Conservation (phyloP, 2,888 invertebrate species). For the Pristionchus fissidentatus region DNA sequence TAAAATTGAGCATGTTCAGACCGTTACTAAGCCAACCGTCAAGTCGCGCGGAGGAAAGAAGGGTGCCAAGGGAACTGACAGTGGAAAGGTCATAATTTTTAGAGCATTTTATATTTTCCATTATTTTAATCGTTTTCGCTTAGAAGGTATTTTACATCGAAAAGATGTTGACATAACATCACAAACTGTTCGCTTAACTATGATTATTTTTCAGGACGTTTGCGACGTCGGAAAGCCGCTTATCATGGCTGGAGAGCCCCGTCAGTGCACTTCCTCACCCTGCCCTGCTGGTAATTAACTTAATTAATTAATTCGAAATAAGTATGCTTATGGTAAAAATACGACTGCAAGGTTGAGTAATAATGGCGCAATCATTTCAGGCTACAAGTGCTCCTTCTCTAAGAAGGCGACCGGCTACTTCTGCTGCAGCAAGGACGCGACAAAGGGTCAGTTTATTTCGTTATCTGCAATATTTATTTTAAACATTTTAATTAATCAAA, state of each 20-base stretch:
- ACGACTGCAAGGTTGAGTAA: neutral
- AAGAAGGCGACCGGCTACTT: slow-evolving; percentile 61
- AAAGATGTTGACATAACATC: neutral
- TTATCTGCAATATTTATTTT: neutral
- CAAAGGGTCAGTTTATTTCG: neutral
- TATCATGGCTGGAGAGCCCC: slow-evolving; percentile 69
- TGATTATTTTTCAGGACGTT: slow-evolving; percentile 56
- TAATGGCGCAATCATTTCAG: slow-evolving; percentile 6
- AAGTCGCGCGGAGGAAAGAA: slow-evolving; percentile 22
- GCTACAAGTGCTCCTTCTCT: slow-evolving; percentile 72
- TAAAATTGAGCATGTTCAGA: neutral
- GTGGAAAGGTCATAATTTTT: slow-evolving; percentile 43
- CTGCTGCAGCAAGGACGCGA: slow-evolving; percentile 63
- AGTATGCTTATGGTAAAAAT: no score
- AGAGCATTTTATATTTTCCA: no score
- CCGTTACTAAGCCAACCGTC: neutral
- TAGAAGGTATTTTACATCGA: neutral
- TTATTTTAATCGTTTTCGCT: no score
- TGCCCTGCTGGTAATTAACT: slow-evolving; percentile 58
- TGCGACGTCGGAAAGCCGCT: slow-evolving; percentile 70
- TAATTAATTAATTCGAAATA: neutral
- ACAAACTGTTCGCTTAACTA: no score
- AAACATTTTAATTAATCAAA: neutral
- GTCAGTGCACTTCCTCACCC: slow-evolving; percentile 69
- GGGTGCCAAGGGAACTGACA: slow-evolving; percentile 31